Evolutionary conservation across 2,888 invertebrate species (phyloP).

Genomic region (Heliconius ismenius): DNA sequence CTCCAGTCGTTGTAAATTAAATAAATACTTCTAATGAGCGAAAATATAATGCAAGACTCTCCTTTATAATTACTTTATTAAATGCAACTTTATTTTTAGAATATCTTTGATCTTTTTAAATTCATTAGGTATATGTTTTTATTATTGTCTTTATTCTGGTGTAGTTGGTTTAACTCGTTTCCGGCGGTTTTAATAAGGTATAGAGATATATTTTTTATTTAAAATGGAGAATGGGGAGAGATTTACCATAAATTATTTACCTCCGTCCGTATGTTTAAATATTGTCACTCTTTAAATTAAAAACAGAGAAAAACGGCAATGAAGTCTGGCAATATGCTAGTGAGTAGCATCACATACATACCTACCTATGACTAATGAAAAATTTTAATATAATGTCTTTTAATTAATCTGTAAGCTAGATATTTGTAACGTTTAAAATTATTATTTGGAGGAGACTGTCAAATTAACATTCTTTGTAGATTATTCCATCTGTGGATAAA

Average conservation of each 20-base stretch:
- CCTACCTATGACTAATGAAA: not conserved
- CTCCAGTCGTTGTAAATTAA: conserved; percentile 81
- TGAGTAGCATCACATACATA: not conserved
- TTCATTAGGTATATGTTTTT: not conserved
- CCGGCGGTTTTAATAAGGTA: not conserved
- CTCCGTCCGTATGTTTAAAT: not conserved
- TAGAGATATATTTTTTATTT: not conserved
- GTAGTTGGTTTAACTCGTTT: not conserved
- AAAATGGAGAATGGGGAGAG: not conserved
- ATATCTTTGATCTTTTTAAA: not conserved
- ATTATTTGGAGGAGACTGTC: not conserved
- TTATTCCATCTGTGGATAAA: not conserved
- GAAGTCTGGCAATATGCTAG: no score
- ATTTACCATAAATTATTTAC: not conserved
- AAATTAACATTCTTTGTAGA: conserved; percentile 2
- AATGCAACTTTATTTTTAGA: conserved; percentile 1
- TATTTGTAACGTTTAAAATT: not conserved
- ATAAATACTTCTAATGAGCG: conserved; percentile 81
- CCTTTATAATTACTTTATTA: conserved; percentile 76
- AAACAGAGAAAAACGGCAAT: not conserved
- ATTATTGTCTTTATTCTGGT: not conserved
- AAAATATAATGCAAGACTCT: conserved; percentile 79
- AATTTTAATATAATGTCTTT: not conserved
- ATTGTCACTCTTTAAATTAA: not conserved
- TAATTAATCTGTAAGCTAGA: not conserved